Conservation (phyloP, 1,140 invertebrate genomes). For the Caenorhabditis brenneri region DNA sequence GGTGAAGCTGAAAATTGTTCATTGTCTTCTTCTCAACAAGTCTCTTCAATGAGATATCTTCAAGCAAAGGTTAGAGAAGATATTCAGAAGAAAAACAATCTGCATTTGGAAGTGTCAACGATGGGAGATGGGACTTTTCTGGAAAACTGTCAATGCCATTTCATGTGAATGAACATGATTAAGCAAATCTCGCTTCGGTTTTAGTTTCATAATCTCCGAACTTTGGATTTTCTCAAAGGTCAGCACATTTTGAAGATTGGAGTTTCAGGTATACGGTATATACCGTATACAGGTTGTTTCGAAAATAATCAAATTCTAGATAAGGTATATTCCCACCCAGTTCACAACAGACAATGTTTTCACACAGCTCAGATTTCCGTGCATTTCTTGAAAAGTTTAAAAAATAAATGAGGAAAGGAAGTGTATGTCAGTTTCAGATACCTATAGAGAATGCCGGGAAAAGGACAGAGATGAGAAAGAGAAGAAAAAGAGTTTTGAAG, state of each 20-base stretch:
- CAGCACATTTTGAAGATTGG: too few relatives aligned
- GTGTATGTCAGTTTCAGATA: neutral
- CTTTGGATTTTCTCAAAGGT: too few relatives aligned
- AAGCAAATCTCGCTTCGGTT: too few relatives aligned
- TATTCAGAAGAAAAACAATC: neutral
- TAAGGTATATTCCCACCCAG: too few relatives aligned
- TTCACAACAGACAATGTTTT: too few relatives aligned
- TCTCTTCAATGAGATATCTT: neutral
- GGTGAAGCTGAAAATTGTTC: constrained; percentile 42
- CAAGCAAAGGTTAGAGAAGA: neutral
- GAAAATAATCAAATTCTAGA: too few relatives aligned
- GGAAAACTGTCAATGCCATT: too few relatives aligned
- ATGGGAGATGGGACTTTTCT: too few relatives aligned
- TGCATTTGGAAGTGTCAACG: neutral
- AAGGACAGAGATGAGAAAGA: neutral
- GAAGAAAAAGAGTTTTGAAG: neutral
- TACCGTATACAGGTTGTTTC: too few relatives aligned
- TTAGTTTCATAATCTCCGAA: too few relatives aligned
- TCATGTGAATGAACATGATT: too few relatives aligned
- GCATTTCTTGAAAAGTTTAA: neutral
- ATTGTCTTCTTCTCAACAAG: neutral
- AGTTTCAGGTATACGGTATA: too few relatives aligned
- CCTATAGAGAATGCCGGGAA: neutral
- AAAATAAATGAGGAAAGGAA: neutral
- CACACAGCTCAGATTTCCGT: neutral